phyloP scores from a whole-genome alignment of 2,797 vertebrate genomes.

The Lates japonicus region DNA sequence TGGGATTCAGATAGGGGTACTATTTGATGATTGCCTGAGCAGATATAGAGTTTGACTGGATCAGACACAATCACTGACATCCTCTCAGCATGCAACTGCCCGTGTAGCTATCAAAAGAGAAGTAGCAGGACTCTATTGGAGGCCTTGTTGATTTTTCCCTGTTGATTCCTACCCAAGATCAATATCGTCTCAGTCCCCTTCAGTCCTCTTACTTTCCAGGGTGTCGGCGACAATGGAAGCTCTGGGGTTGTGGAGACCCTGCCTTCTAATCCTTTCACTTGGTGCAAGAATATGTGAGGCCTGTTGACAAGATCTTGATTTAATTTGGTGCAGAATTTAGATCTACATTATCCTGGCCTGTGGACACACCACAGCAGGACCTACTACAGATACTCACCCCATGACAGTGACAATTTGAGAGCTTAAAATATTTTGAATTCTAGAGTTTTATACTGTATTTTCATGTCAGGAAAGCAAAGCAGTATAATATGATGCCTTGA shows the following conservation, averaged over 20 bases:
- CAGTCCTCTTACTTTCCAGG: constrained; percentile 51
- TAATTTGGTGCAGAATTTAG: constrained; percentile 69
- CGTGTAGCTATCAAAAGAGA: constrained; percentile 8
- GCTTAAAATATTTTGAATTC: constrained; percentile 28
- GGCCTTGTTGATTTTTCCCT: constrained; percentile 66
- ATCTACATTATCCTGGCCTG: constrained; percentile 39
- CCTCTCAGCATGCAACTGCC: constrained; percentile 34
- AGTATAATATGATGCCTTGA: constrained; percentile 38
- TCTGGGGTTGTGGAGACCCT: constrained; percentile 55
- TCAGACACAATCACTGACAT: constrained; percentile 28
- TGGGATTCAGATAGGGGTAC: background rate
- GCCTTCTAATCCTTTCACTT: constrained; percentile 67
- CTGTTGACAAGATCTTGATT: constrained; percentile 66
- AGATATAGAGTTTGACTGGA: constrained; percentile 19
- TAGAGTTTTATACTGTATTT: constrained; percentile 42
- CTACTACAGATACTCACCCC: constrained; percentile 10
- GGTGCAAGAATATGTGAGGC: constrained; percentile 54
- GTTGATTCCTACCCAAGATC: constrained; percentile 70
- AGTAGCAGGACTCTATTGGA: constrained; percentile 19
- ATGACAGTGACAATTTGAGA: constrained; percentile 36
- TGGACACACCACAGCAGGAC: constrained; percentile 29
- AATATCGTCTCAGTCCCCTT: constrained; percentile 66
- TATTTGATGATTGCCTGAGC: constrained; percentile 22
- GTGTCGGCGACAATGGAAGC: constrained; percentile 66
- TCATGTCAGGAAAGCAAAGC: constrained; percentile 42